Base-by-base conservation (phyloP, 2,113 vertebrate species). In the Zootoca vivipara region DNA sequence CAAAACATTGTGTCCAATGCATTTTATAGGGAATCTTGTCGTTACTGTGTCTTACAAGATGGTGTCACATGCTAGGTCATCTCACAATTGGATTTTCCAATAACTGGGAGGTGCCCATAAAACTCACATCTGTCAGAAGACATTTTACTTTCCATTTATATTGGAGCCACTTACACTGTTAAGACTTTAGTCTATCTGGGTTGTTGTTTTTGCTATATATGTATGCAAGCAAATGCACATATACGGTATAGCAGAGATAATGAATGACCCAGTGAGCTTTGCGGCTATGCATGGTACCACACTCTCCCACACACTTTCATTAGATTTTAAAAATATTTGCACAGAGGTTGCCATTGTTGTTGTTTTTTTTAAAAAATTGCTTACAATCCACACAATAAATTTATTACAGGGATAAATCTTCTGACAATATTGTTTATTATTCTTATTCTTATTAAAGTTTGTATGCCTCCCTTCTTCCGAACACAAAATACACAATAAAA, bases 381-480 rank as follows among this genome's bases (percentile, higher is more conserved):
- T 87, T 78, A 88, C 58, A 89, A 83, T 83, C 86, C 78, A 80
- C 85, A 91, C 82, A 64, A 88, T 79, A 82, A 56, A 86, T 82
- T 80, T 8, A 24, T 64, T 80, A 80, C 56, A 91, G 58, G 78
- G 78, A 87, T 67, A 85, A 78, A 42, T 83, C 91, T 91, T 72
- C 81, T 93, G 88, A 85, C 1, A 0, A 84, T 83, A 90, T 42
- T 83, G 91, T 91, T 89, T 78, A 83, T 73, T 89, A 26, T 92
- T 40, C 89, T 92, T 58, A 73, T 64, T 92, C 84, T 69, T 87
- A 3, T 86, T 82, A 94, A 89, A 89, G 67, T 56, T 90, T 89
- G 85, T 52, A 33, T 83, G 92, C 89, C 86, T 74, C 46, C 46
- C 46, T 46, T 46, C 46, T 12, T 52, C 46, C 10, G 12, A 52